These are phyloP conservation scores for Paedocypris micromegethes DNA, from an alignment of 2,797 vertebrate genomes.

Conservation along the genomic window DNA sequence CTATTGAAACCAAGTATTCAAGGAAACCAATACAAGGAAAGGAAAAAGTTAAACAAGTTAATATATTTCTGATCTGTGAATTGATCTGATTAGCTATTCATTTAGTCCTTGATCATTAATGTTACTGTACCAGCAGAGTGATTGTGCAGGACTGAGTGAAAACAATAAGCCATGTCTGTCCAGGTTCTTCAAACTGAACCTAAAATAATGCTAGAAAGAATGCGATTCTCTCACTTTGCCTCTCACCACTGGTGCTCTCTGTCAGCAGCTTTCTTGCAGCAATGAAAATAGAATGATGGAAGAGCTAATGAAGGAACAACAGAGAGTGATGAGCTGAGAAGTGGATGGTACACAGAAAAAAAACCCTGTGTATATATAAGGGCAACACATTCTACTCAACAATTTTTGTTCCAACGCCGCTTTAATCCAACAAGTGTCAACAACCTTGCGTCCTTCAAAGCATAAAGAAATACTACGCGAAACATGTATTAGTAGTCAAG, in stretches of 20 bases:
- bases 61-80: too few relatives aligned
- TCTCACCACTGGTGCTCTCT: slow-evolving; percentile 4
- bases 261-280: slow-evolving; percentile 26
- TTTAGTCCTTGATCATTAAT: too few relatives aligned
- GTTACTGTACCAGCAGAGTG: too few relatives aligned
- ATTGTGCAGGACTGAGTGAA: too few relatives aligned
- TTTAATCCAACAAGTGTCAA: slow-evolving; percentile 31
- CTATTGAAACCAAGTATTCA: too few relatives aligned
- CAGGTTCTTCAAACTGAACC: slow-evolving; percentile 4
- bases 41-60: too few relatives aligned
- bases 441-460: slow-evolving; percentile 28
- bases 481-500: slow-evolving; percentile 2
- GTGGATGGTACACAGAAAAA: slow-evolving; percentile 6
- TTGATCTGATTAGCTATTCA: too few relatives aligned
- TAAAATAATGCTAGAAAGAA: neutral
- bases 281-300: slow-evolving; percentile 54
- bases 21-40: too few relatives aligned
- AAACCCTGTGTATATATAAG: slow-evolving; percentile 26
- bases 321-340: slow-evolving; percentile 19
- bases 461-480: slow-evolving; percentile 13
- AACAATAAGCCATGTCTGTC: too few relatives aligned
- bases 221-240: slow-evolving; percentile 39
- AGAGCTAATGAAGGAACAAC: slow-evolving; percentile 60
- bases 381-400: slow-evolving; percentile 22
- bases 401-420: slow-evolving; percentile 22